Evolutionary conservation across 2,888 invertebrate species (phyloP).

Genomic region (Metacarcinus magister): DNA sequence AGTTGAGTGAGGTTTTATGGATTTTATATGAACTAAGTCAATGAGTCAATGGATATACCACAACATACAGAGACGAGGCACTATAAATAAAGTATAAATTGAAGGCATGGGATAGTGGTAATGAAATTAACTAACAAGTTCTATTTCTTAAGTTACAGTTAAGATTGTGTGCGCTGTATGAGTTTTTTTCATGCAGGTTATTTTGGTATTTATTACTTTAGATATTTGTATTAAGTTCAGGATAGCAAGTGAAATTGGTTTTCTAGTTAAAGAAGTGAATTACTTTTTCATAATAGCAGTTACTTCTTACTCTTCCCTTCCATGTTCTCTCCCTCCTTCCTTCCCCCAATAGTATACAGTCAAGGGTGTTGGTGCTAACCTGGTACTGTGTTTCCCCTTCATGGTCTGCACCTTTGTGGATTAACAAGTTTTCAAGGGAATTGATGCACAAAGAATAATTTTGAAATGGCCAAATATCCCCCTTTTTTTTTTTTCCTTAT

Average conservation of each 20-base stretch:
- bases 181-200: background rate
- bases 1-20: too few relatives aligned
- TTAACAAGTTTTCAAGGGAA: background rate
- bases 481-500: background rate
- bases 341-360: background rate
- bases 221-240: background rate
- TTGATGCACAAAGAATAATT: background rate
- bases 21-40: background rate
- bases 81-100: background rate
- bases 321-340: background rate
- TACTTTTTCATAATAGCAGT: too few relatives aligned
- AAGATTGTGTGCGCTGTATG: background rate
- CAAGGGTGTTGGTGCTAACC: background rate
- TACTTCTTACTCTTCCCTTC: background rate
- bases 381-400: background rate
- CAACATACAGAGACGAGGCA: background rate
- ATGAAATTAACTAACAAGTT: background rate
- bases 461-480: background rate
- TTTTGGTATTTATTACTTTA: background rate
- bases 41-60: background rate
- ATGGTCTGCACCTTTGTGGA: background rate
- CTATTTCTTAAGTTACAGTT: background rate
- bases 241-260: background rate
- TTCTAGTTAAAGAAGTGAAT: too few relatives aligned
- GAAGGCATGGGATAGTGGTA: slow-evolving; percentile 43